Base-by-base conservation (phyloP, 2,113 vertebrate genomes). In the Chaenogobius annularis region DNA sequence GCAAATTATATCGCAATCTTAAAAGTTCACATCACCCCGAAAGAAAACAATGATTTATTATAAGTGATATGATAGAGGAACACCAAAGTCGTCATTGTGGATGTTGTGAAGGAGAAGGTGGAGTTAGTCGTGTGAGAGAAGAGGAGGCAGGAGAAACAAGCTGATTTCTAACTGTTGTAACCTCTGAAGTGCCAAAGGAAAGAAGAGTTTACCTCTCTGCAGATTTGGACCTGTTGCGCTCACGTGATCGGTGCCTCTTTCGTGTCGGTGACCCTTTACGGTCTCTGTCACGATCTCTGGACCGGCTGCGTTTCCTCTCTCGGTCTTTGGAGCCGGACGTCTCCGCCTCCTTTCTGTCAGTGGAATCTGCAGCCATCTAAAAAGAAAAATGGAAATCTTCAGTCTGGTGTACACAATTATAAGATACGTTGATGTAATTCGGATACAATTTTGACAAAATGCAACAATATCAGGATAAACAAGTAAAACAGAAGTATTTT, bases 281-380 rank as follows among this genome's bases (percentile, higher is more conserved):
- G 23, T 98, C 96, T 20, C 96, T 92, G 23, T 98, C 96, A 15
- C 95, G 85, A 0, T 97, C 96, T 74, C 95, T 81, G 3, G 97
- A 96, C 0, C 95, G 94, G 26, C 95, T 97, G 11, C 95, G 94
- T 72, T 95, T 98, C 69, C 95, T 92, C 66, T 97, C 96, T 64
- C 91, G 68, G 69, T 98, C 96, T 85, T 96, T 98, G 55, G 78
- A 81, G 3, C 90, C 94, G 0, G 95, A 95, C 0, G 69, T 66
- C 8, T 98, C 96, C 19, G 91, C 89, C 14, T 98, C 96, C 74
- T 96, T 98, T 87, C 95, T 97, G 56, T 99, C 97, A 3, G 90
- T 52, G 12, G 95, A 78, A 73, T 98, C 97, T 19, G 96, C 96
- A 31, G 95, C 97, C 97, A 99, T 99, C 97, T 98, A 74, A 0